Evolutionary conservation across 2,797 vertebrate genomes (phyloP).

Genomic region (Melanotaenia trifasciata): DNA sequence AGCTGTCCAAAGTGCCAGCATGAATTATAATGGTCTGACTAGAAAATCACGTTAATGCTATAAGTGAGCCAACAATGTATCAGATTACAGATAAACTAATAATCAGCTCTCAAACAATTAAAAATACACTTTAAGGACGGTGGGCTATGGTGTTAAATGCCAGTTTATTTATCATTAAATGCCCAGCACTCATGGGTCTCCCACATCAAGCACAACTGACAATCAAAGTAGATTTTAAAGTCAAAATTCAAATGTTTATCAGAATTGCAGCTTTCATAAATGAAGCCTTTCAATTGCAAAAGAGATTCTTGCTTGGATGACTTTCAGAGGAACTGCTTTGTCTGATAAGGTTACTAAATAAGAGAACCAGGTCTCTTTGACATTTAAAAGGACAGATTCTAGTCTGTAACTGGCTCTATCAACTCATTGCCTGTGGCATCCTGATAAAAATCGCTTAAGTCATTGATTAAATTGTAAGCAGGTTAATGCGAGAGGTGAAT

Average conservation of each 20-base stretch:
- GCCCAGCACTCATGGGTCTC: too few relatives aligned
- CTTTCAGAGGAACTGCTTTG: constrained; percentile 41
- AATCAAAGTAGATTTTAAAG: constrained; percentile 9
- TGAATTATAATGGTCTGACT: too few relatives aligned
- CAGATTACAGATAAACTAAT: too few relatives aligned
- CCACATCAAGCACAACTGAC: constrained; percentile 15
- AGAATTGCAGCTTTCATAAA: constrained; percentile 26
- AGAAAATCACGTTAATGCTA: too few relatives aligned
- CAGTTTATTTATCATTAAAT: too few relatives aligned
- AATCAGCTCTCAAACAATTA: too few relatives aligned
- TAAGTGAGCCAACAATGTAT: too few relatives aligned
- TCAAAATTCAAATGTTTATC: constrained; percentile 19
- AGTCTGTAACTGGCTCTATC: constrained; percentile 57
- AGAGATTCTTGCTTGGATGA: constrained; percentile 46
- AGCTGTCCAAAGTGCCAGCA: too few relatives aligned
- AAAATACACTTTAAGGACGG: too few relatives aligned
- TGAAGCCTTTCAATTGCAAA: constrained; percentile 38
- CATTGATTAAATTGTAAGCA: constrained; percentile 82
- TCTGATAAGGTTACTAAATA: constrained; percentile 43
- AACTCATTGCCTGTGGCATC: constrained; percentile 68
- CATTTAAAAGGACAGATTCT: constrained; percentile 57
- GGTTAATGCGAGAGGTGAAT: constrained; percentile 80
- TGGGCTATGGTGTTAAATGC: too few relatives aligned
- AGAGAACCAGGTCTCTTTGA: constrained; percentile 38
- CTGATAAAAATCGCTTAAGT: constrained; percentile 81